Evolutionary conservation across 2,113 vertebrate genomes (phyloP).

Genomic region (Lipophrys pholis): DNA sequence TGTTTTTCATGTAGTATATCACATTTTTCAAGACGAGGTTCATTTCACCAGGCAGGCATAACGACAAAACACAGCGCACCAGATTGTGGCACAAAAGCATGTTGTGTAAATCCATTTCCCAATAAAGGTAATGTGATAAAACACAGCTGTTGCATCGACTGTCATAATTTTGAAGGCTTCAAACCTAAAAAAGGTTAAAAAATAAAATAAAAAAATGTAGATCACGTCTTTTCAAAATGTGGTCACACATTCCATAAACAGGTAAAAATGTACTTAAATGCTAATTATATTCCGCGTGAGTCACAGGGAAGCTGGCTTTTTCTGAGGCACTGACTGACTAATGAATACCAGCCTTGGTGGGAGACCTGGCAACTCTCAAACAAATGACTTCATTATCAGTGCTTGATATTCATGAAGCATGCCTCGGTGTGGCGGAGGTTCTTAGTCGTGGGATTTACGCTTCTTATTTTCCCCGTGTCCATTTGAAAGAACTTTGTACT

Average conservation of each 20-base stretch:
- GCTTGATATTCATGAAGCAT: conserved; percentile 80
- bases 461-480: conserved; percentile 61
- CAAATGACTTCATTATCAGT: conserved; percentile 84
- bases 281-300: conserved; percentile 76
- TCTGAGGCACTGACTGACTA: conserved; percentile 76
- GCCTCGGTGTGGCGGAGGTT: conserved; percentile 69
- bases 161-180: conserved; percentile 3
- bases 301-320: conserved; percentile 65
- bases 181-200: conserved; percentile 21
- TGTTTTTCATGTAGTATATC: background rate
- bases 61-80: conserved; percentile 22
- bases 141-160: conserved; percentile 27
- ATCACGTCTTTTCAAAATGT: conserved; percentile 38
- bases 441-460: conserved; percentile 68
- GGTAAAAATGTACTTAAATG: conserved; percentile 74
- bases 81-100: background rate
- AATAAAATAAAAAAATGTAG: conserved; percentile 30
- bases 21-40: conserved; percentile 6
- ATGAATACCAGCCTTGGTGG: conserved; percentile 82
- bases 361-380: conserved; percentile 82
- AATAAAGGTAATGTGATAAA: conserved; percentile 40
- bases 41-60: conserved; percentile 28
- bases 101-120: conserved; percentile 6
- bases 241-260: conserved; percentile 56
- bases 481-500: conserved; percentile 37